A percentile compares a stretch with the other conserved stretches of the same genome.
phyloP scores from a whole-genome alignment of 2,113 vertebrate species.

The Pristiophorus japonicus region DNA sequence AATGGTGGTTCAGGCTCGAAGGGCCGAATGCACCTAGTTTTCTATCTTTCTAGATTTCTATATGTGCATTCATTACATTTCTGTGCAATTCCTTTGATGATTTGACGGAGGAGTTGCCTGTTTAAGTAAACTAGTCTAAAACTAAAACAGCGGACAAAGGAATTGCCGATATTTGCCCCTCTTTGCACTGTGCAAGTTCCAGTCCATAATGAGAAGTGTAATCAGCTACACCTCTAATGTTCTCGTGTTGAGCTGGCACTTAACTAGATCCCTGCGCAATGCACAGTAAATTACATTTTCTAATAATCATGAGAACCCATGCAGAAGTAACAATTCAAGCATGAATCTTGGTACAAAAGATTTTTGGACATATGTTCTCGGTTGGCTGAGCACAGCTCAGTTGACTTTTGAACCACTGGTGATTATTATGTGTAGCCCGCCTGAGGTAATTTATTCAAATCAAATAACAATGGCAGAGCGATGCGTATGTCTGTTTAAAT shows the following conservation, averaged over 20 bases:
- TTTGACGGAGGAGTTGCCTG: not conserved
- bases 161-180: not conserved
- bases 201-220: constrained; percentile 2
- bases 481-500: not conserved
- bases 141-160: not conserved
- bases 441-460: not conserved
- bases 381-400: not conserved
- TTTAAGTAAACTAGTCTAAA: not conserved
- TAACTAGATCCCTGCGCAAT: not conserved
- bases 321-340: constrained; percentile 7
- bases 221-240: not conserved
- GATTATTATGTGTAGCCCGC: not conserved
- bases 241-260: not conserved
- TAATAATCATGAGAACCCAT: not conserved
- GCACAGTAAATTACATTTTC: constrained; percentile 11
- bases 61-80: not conserved
- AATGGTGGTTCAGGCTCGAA: too few relatives aligned
- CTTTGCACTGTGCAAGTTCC: not conserved
- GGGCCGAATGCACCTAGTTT: too few relatives aligned
- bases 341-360: constrained; percentile 8
- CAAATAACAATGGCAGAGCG: not conserved
- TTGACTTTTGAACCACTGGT: not conserved
- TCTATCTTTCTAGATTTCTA: too few relatives aligned
- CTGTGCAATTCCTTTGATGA: not conserved
- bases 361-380: not conserved